phyloP scores from a whole-genome alignment of 92 coral and sea anemone species.

The Muricea muricata region DNA sequence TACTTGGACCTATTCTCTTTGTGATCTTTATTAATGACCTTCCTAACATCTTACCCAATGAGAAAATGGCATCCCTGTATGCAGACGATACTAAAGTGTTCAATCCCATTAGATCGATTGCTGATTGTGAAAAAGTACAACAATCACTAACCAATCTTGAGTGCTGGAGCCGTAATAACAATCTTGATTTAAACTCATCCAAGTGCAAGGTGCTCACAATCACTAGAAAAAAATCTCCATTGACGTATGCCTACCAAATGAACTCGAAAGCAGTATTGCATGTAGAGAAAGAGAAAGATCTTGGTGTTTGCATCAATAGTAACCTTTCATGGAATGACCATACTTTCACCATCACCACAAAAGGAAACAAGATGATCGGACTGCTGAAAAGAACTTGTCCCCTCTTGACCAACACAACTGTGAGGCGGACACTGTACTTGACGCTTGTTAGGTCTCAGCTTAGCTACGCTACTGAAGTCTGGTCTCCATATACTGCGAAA shows the following conservation, averaged over 20 bases:
- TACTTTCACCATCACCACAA: background rate
- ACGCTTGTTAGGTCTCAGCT: slow-evolving; percentile 24
- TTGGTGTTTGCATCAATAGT: slow-evolving; percentile 33
- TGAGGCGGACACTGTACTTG: slow-evolving; percentile 49
- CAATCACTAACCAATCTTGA: slow-evolving; percentile 42
- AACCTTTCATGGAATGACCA: slow-evolving; percentile 49
- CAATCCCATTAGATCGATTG: slow-evolving; percentile 34
- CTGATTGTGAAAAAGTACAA: slow-evolving; percentile 47
- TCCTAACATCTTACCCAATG: slow-evolving; percentile 39
- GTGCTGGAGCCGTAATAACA: slow-evolving; percentile 40
- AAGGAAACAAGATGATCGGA: slow-evolving; percentile 39
- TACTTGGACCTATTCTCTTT: too few relatives aligned
- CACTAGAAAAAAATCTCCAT: slow-evolving; percentile 49
- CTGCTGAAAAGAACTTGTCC: slow-evolving; percentile 50
- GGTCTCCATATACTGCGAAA: slow-evolving; percentile 10
- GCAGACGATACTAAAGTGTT: slow-evolving; percentile 44
- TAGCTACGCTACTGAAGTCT: slow-evolving; percentile 1
- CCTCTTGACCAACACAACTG: slow-evolving; percentile 28
- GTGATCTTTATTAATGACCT: slow-evolving; percentile 23
- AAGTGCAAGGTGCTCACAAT: slow-evolving; percentile 60
- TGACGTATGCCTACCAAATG: slow-evolving; percentile 40
- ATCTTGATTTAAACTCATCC: slow-evolving; percentile 64
- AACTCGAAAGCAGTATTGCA: slow-evolving; percentile 18
- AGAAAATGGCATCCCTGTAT: slow-evolving; percentile 45
- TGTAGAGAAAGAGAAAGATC: slow-evolving; percentile 52